These are phyloP conservation scores for Lithophane ornitopus DNA, from an alignment of 2,888 invertebrate species.

Conservation along the genomic window DNA sequence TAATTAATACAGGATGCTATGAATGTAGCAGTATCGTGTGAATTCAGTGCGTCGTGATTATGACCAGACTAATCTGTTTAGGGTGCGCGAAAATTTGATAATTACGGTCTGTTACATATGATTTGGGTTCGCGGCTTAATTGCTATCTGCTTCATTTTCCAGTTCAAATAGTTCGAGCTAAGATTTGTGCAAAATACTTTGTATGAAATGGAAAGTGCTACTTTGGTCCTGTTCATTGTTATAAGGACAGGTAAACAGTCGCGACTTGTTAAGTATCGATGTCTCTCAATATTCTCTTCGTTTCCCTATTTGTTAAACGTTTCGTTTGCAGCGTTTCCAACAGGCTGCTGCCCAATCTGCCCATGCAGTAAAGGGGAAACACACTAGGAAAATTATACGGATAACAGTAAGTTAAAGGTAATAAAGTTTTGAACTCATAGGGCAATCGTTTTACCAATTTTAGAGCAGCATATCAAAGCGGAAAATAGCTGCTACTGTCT, in stretches of 20 bases:
- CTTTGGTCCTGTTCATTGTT: background rate
- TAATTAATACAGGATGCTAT: slow-evolving; percentile 2
- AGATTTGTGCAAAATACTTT: background rate
- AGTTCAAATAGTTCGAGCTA: background rate
- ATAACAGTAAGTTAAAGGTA: no score
- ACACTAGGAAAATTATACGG: background rate
- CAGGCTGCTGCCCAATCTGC: no score
- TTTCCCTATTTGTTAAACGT: background rate
- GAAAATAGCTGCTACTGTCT: fast-evolving
- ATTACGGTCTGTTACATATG: slow-evolving; percentile 43
- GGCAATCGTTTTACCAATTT: background rate
- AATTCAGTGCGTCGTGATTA: slow-evolving; percentile 41
- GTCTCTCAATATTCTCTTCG: background rate
- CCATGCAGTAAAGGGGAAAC: background rate
- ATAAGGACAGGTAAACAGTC: background rate
- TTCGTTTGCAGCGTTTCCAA: background rate
- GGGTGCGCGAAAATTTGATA: slow-evolving; percentile 36
- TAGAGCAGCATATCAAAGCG: no score
- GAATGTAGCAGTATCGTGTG: slow-evolving; percentile 26
- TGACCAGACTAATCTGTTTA: slow-evolving; percentile 44
- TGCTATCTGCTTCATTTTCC: slow-evolving; percentile 29
- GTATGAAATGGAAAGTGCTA: background rate
- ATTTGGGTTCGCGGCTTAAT: slow-evolving; percentile 27
- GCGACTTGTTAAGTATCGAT: background rate
- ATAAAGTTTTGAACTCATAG: no score